Percentiles rank a stretch among this genome's conserved stretches.
Evolutionary conservation across 2,888 invertebrate species (phyloP).

Genomic region (Conchocele bisecta): DNA sequence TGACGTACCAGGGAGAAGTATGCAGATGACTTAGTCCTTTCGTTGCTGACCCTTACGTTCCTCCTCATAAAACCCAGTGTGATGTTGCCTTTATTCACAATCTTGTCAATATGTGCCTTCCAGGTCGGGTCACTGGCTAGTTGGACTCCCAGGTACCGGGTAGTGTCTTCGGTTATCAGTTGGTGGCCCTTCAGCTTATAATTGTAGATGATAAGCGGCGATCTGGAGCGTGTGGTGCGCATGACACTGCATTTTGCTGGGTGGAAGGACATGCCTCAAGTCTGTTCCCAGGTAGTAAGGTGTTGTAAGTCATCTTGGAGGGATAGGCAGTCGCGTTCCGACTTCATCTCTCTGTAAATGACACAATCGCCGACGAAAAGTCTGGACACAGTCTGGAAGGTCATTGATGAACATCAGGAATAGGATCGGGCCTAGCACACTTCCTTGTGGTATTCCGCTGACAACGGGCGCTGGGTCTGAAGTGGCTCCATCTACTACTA

Average conservation of each 20-base stretch:
- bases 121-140: neutral
- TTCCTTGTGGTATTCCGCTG: constrained; percentile 8
- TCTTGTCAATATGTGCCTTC: neutral
- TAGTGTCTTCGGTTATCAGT: neutral
- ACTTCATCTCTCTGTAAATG: neutral
- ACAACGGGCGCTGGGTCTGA: neutral
- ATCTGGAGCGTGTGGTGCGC: neutral
- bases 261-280: constrained; percentile 6
- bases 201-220: neutral
- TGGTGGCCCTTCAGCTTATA: neutral
- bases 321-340: neutral
- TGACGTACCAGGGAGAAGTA: neutral
- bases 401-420: constrained; percentile 13
- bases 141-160: neutral
- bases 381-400: neutral
- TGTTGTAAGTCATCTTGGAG: neutral
- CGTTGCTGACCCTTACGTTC: neutral
- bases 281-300: neutral
- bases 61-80: neutral
- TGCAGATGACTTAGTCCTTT: neutral
- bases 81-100: neutral
- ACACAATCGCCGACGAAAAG: constrained; percentile 4
- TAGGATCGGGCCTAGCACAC: neutral
- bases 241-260: neutral
- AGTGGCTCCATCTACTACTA: neutral